Evolutionary conservation across 2,888 invertebrate genomes (phyloP).

Genomic region (Sarcophaga caerulescens): DNA sequence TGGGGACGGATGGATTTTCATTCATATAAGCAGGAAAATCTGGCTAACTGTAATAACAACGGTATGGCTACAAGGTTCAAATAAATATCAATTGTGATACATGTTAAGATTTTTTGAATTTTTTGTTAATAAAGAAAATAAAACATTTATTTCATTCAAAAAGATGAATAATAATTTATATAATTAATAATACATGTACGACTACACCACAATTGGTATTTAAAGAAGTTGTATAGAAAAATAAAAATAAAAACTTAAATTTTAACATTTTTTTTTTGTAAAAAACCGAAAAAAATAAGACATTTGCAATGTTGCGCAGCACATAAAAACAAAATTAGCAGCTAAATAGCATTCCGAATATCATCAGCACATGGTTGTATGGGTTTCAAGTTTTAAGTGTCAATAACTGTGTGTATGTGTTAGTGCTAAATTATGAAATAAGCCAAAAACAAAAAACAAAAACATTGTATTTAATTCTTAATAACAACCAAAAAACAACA

Average conservation of each 20-base stretch:
- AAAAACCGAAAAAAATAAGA: neutral
- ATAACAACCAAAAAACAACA: constrained; percentile 13
- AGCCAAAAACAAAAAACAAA: constrained; percentile 33
- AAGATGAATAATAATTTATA: constrained; percentile 37
- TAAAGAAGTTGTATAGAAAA: constrained; percentile 15
- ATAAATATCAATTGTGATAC: too few relatives aligned
- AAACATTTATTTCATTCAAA: constrained; percentile 10
- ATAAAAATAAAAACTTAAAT: constrained; percentile 20
- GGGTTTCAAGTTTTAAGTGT: constrained; percentile 25
- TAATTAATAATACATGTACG: constrained; percentile 36
- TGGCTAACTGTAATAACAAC: too few relatives aligned
- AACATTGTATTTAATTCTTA: constrained; percentile 50
- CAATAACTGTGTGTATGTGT: constrained; percentile 36
- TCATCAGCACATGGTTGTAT: neutral
- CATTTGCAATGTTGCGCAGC: constrained; percentile 43
- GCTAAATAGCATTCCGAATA: neutral
- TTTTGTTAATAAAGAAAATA: neutral
- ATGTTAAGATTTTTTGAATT: neutral
- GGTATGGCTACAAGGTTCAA: too few relatives aligned
- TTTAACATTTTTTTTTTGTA: constrained; percentile 44
- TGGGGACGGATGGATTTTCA: too few relatives aligned
- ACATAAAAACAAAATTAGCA: constrained; percentile 27
- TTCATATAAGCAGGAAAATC: too few relatives aligned
- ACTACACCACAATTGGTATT: constrained; percentile 35
- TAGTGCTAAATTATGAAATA: constrained; percentile 61